Percentiles rank a stretch among this genome's conserved stretches.
Evolutionary conservation across 2,888 invertebrate species (phyloP).

Genomic region (Mimumesa dahlbomi): DNA sequence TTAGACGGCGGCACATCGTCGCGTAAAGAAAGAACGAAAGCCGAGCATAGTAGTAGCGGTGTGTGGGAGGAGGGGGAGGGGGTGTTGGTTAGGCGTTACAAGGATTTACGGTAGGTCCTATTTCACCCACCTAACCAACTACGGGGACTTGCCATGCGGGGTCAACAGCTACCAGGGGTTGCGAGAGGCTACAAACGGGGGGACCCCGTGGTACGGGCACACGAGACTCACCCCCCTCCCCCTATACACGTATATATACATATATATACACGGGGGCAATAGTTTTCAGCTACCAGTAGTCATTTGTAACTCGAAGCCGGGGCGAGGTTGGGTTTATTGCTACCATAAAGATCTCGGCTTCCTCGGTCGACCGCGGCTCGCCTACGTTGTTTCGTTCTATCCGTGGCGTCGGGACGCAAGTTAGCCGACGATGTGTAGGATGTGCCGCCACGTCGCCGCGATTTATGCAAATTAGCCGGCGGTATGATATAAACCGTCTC

Average conservation of each 20-base stretch:
- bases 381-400: constrained; percentile 3
- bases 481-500: constrained; percentile 15
- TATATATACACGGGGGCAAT: constrained; percentile 53
- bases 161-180: constrained; percentile 33
- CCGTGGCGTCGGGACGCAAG: constrained; percentile 31
- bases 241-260: constrained; percentile 17
- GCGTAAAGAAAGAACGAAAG: constrained; percentile 32
- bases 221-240: no score
- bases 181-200: constrained; percentile 2
- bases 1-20: not conserved
- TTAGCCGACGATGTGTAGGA: constrained; percentile 49
- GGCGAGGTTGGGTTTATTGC: constrained; percentile 70
- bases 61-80: constrained; percentile 16
- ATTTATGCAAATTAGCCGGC: constrained; percentile 67
- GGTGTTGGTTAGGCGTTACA: constrained; percentile 60
- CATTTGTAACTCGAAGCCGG: constrained; percentile 74
- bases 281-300: constrained; percentile 71
- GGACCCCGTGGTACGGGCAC: constrained; percentile 16
- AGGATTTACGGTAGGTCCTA: constrained; percentile 68
- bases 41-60: constrained; percentile 14
- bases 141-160: constrained; percentile 43
- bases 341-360: constrained; percentile 73
- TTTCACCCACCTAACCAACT: constrained; percentile 66
- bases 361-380: constrained; percentile 47
- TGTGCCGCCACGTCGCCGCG: constrained; percentile 35